A percentile compares a stretch with the other conserved stretches of the same genome.
phyloP scores from a whole-genome alignment of 2,888 invertebrate species.

The Hydraecia micacea region DNA sequence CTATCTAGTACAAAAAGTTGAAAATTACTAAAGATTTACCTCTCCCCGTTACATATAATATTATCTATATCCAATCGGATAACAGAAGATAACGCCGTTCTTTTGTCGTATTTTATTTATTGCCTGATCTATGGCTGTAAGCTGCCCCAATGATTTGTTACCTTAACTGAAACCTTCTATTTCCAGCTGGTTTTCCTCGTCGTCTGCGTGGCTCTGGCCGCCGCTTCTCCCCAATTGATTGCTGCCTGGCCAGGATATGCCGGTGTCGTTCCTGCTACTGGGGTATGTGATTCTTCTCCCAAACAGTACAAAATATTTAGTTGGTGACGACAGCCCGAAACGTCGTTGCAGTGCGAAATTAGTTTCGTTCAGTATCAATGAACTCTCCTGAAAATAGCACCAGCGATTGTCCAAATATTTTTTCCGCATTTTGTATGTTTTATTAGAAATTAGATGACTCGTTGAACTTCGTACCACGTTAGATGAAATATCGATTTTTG shows the following conservation, averaged over 20 bases:
- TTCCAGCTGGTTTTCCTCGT: conserved; percentile 83
- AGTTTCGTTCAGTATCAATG: too few species aligned
- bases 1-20: too few species aligned
- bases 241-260: conserved; percentile 72
- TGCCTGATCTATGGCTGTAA: not conserved
- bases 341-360: too few species aligned
- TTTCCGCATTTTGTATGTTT: not conserved
- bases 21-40: too few species aligned
- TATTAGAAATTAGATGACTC: too few species aligned
- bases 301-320: not conserved
- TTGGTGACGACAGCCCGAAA: not conserved
- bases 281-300: conserved; percentile 72
- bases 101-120: too few species aligned
- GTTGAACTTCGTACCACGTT: too few species aligned
- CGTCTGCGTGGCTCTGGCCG: conserved; percentile 83
- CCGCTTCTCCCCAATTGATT: conserved; percentile 83
- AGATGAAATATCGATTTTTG: too few species aligned
- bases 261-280: conserved; percentile 64
- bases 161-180: not conserved
- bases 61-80: not conserved
- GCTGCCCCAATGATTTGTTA: not conserved
- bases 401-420: not conserved
- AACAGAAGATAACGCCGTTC: not conserved
- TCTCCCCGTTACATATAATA: too few species aligned
- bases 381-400: not conserved